Conservation (phyloP, 2,888 invertebrate genomes). For the Macrostomum cliftonense region DNA sequence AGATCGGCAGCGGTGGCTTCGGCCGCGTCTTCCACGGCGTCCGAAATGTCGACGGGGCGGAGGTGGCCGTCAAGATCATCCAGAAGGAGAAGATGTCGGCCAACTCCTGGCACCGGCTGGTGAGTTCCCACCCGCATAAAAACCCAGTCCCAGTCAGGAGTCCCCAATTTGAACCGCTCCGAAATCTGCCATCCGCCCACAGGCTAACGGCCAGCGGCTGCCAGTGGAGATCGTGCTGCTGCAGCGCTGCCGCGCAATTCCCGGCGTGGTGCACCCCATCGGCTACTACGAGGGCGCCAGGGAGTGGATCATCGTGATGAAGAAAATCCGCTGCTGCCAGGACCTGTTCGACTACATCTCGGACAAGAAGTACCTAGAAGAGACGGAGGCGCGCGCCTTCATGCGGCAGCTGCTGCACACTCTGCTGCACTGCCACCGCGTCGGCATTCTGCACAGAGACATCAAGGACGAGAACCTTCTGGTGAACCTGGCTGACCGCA, state of each 20-base stretch:
- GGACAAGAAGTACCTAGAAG: constrained; percentile 42
- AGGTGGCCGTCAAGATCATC: constrained; percentile 44
- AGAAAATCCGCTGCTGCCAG: constrained; percentile 42
- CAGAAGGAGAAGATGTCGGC: constrained; percentile 32
- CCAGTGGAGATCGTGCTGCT: constrained; percentile 45
- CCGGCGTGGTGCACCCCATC: constrained; percentile 43
- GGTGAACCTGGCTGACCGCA: constrained; percentile 42
- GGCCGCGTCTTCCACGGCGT: constrained; percentile 43
- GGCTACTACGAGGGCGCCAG: constrained; percentile 43
- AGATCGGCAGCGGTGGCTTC: constrained; percentile 44
- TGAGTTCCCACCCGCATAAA: too few relatives aligned
- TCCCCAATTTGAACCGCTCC: too few relatives aligned
- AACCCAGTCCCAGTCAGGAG: too few relatives aligned
- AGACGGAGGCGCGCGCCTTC: constrained; percentile 41
- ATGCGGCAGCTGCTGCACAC: constrained; percentile 44
- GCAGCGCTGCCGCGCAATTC: constrained; percentile 39
- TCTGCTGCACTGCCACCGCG: constrained; percentile 40
- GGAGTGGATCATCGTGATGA: constrained; percentile 45
- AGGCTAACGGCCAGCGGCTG: constrained; percentile 40
- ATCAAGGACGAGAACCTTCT: constrained; percentile 48
- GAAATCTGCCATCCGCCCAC: too few relatives aligned
- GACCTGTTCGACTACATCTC: constrained; percentile 48
- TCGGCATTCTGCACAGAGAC: constrained; percentile 44
- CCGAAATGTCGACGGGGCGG: constrained; percentile 38
- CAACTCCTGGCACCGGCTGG: too few relatives aligned